phyloP scores from a whole-genome alignment of 2,888 invertebrate genomes.

The Iselma pallidipennis region DNA sequence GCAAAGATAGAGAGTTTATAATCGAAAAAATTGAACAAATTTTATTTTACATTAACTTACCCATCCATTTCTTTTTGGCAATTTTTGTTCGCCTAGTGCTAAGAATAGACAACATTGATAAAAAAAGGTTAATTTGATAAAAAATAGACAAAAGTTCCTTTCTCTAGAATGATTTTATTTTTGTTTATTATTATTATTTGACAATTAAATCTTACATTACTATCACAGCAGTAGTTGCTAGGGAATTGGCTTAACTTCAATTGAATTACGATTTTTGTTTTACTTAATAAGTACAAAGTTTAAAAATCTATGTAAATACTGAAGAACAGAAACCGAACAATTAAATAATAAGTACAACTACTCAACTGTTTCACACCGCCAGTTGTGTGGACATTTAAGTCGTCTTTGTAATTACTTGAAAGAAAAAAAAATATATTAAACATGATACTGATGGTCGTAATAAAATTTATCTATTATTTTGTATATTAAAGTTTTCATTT shows the following conservation, averaged over 20 bases:
- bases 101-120: not conserved
- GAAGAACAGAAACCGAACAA: slow-evolving; percentile 1
- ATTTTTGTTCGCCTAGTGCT: not conserved
- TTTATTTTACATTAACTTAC: slow-evolving; percentile 1
- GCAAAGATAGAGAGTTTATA: slow-evolving; percentile 19
- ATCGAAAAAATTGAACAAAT: too few relatives aligned
- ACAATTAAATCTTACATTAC: slow-evolving; percentile 9
- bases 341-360: slow-evolving; percentile 35
- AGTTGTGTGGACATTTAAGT: too few relatives aligned
- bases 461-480: not conserved
- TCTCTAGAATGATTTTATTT: not conserved
- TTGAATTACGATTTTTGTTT: not conserved
- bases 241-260: slow-evolving; percentile 29
- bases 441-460: not conserved
- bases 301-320: slow-evolving; percentile 18
- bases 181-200: not conserved
- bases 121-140: not conserved
- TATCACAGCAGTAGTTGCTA: slow-evolving; percentile 44
- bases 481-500: slow-evolving; percentile 1
- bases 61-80: not conserved
- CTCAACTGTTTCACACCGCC: slow-evolving; percentile 29
- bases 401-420: too few relatives aligned
- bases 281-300: slow-evolving; percentile 8
- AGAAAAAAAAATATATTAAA: too few relatives aligned
- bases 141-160: not conserved